A percentile compares a stretch with the other conserved stretches of the same genome.
Evolutionary conservation across 1,140 invertebrate species (phyloP).

Genomic region (Hydropsyche tenuis): DNA sequence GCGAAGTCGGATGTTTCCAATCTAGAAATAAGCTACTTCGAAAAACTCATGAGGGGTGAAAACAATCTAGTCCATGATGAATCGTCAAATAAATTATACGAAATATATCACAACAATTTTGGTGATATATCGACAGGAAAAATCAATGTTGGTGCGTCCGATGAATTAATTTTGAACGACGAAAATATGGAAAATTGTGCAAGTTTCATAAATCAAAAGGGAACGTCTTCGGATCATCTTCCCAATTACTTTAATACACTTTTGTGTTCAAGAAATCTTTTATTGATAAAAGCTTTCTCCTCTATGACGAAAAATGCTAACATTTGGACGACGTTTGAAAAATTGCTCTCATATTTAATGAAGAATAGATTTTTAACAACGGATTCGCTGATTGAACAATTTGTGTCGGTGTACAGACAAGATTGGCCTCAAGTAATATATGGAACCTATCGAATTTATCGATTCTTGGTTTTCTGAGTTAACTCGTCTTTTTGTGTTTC

Average conservation of each 20-base stretch:
- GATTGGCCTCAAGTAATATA: constrained; percentile 59
- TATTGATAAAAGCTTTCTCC: constrained; percentile 50
- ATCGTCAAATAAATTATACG: not conserved
- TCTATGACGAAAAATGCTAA: constrained; percentile 38
- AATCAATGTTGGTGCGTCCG: too few species aligned
- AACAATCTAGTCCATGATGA: not conserved
- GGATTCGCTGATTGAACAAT: constrained; percentile 59
- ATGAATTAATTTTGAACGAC: too few species aligned
- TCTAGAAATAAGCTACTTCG: not conserved
- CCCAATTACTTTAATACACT: constrained; percentile 54
- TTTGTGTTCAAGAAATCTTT: constrained; percentile 56
- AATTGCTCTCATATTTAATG: constrained; percentile 55
- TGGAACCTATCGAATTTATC: too few species aligned
- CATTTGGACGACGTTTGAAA: constrained; percentile 54
- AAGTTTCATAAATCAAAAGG: too few species aligned
- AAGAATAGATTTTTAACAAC: constrained; percentile 55
- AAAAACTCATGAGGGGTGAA: not conserved
- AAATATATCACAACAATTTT: not conserved
- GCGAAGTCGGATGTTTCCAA: not conserved
- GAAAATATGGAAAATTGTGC: too few species aligned
- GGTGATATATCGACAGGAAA: too few species aligned
- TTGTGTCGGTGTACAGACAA: constrained; percentile 58
- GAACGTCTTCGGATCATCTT: not conserved
- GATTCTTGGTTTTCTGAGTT: too few species aligned
- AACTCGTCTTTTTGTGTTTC: constrained; percentile 49